Evolutionary conservation across 2,888 invertebrate species (phyloP), one percentile per base, ranked within the genome.

Genomic region (Volucella bombylans): DNA sequence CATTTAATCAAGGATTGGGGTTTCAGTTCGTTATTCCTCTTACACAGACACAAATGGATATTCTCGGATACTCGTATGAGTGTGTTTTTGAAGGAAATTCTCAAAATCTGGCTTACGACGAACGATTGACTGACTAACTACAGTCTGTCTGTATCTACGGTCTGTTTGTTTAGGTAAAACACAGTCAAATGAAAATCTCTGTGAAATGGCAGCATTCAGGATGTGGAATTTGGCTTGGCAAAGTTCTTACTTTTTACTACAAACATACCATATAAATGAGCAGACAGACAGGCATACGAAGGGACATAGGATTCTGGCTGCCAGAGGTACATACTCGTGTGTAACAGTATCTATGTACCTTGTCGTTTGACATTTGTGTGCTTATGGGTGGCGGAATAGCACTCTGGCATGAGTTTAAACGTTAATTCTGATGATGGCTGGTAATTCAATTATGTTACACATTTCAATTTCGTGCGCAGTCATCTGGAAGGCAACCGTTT

Each of bases 1-100:
- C 85, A 85, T 81, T 85, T 85, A 85, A 85, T 85, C 85, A 85
- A 81, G 80, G 80, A 81, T 77, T 85, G 76, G 77, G 81, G 72
- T 85, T 81, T 85, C 72, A 68, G 81, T 85, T 85, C 77, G 76
- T 85, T 85, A 80, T 71, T 67, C 47, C 69, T 67, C 50, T 47
- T 64, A 14, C 62, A 15, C 38, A 59, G 71, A 64, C 64, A 14
- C 38, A 9, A 41, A 61, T 39, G 41, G 45, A 49, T n/a, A 15
- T 45, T 38, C 4, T 2, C 8, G 4, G 23, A 12, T 61, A 23
- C 11, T 12, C 45, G 45, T 64, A 52, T 23, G 52, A 38, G 45
- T 39, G 8, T 62, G 31, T 39, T n/a, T 11, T 39, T 10, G 45
- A 14, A 47, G 39, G 68, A 65, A 55, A 47, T 57, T 43, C 14